Conservation (phyloP, 2,888 invertebrate genomes). For the Polydrusus tereticollis region DNA sequence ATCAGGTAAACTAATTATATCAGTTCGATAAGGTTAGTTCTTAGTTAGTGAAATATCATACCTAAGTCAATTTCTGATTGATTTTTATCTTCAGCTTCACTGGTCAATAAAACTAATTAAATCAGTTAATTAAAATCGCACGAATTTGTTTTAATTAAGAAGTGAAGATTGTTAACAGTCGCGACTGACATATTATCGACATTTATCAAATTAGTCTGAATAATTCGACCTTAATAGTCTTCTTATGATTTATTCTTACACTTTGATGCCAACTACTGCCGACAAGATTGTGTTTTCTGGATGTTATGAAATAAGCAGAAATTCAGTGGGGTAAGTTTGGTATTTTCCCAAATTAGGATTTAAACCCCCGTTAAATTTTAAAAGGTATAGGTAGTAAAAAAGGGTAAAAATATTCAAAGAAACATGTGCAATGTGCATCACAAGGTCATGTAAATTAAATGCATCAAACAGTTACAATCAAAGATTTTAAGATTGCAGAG, state of each 20-base stretch:
- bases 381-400: too few relatives aligned
- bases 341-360: background rate
- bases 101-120: background rate
- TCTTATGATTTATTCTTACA: background rate
- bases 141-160: constrained; percentile 11
- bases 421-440: too few relatives aligned
- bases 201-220: background rate
- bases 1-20: too few relatives aligned
- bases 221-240: background rate
- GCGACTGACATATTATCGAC: background rate
- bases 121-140: constrained; percentile 1
- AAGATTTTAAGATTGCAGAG: too few relatives aligned
- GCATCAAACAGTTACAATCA: too few relatives aligned
- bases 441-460: too few relatives aligned
- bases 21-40: too few relatives aligned
- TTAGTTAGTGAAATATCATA: too few relatives aligned
- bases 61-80: too few relatives aligned
- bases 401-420: too few relatives aligned
- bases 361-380: too few relatives aligned
- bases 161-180: background rate
- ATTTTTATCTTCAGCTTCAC: constrained; percentile 5
- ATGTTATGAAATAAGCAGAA: background rate
- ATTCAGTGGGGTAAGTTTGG: background rate
- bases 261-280: background rate
- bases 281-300: background rate